These are phyloP conservation scores for Apteryx mantelli DNA, from an alignment of 2,113 vertebrate genomes.

Conservation along the genomic window DNA sequence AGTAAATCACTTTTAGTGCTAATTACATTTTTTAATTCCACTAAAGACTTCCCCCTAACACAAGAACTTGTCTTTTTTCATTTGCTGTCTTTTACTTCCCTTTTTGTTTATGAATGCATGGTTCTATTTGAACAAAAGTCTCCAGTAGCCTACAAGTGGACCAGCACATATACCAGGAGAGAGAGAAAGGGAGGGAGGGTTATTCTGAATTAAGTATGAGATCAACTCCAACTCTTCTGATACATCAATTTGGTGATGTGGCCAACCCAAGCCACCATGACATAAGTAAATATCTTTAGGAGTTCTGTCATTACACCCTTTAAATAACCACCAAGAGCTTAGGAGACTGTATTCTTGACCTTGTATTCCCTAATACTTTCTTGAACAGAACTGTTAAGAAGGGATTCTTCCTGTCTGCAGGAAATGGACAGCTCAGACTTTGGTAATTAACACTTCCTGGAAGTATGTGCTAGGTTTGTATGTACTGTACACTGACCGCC, in stretches of 20 bases:
- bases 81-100: background rate
- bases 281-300: background rate
- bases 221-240: background rate
- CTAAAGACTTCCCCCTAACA: background rate
- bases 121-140: background rate
- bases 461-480: background rate
- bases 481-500: background rate
- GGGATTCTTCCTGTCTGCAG: background rate
- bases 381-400: too few species aligned
- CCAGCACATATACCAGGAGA: background rate
- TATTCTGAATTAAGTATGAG: background rate
- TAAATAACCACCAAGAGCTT: background rate
- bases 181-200: background rate
- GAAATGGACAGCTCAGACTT: background rate
- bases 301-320: background rate
- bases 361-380: background rate
- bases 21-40: background rate
- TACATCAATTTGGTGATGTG: background rate
- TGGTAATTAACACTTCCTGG: background rate
- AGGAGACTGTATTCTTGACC: background rate
- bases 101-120: background rate
- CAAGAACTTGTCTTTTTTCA: background rate
- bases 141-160: background rate
- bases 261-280: accelerated
- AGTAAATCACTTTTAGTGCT: background rate